phyloP scores from a whole-genome alignment of 2,888 invertebrate genomes.

The Cancer borealis region DNA sequence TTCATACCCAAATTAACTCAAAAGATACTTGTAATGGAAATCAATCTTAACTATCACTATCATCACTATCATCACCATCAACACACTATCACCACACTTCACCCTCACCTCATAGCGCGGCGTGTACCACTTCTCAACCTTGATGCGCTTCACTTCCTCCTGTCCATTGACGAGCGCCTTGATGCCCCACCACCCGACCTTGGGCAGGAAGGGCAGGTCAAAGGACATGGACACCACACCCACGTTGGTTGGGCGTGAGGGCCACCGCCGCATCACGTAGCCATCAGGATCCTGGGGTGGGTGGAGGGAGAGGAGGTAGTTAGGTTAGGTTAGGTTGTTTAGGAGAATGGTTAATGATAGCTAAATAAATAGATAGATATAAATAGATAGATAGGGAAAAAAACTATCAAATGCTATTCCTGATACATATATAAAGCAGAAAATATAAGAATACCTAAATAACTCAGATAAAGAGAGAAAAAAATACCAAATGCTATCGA shows the following conservation, averaged over 20 bases:
- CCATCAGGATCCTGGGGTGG: conserved; percentile 80
- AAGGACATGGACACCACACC: conserved; percentile 80
- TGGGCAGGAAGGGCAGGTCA: conserved; percentile 80
- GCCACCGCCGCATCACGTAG: conserved; percentile 80
- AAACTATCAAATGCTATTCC: too few species aligned
- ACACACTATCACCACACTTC: neutral
- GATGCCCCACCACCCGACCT: conserved; percentile 80
- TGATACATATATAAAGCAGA: too few species aligned
- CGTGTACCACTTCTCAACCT: conserved; percentile 80
- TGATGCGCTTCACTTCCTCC: conserved; percentile 79
- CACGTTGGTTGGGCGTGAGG: conserved; percentile 80
- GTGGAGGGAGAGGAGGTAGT: neutral
- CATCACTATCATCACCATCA: neutral
- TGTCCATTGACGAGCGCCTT: conserved; percentile 80
- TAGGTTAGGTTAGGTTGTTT: too few species aligned
- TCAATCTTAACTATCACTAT: too few species aligned
- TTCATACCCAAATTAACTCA: too few species aligned
- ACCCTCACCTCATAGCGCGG: conserved; percentile 80
- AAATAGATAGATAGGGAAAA: too few species aligned
- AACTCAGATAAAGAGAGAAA: too few species aligned
- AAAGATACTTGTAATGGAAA: too few species aligned
- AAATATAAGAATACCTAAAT: too few species aligned
- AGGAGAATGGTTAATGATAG: too few species aligned
- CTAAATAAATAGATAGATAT: too few species aligned
- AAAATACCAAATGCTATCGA: too few species aligned